These are phyloP conservation scores for Caenorhabditis remanei DNA, from an alignment of 1,140 invertebrate species.

Conservation along the genomic window DNA sequence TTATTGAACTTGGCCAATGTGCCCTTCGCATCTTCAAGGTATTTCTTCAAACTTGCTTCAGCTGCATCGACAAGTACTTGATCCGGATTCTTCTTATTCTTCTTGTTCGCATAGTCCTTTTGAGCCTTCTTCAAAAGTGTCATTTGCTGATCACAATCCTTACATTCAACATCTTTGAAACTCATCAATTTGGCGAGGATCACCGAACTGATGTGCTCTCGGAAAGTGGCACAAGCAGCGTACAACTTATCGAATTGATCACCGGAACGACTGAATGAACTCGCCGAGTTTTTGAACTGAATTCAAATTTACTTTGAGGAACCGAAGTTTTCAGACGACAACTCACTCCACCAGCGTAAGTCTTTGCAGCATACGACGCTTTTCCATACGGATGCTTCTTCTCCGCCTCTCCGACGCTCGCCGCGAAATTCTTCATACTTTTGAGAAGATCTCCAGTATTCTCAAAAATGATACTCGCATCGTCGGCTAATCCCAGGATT, in stretches of 20 bases:
- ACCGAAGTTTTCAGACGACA: not conserved
- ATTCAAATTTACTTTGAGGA: too few relatives aligned
- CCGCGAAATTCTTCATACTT: conserved; percentile 36
- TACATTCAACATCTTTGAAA: conserved; percentile 51
- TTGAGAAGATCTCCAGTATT: conserved; percentile 19
- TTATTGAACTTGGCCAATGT: conserved; percentile 38
- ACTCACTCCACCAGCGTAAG: conserved; percentile 14
- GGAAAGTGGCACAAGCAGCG: not conserved
- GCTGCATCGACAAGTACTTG: not conserved
- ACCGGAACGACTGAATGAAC: not conserved
- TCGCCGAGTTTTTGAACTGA: conserved; percentile 5
- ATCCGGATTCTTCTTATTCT: conserved; percentile 32
- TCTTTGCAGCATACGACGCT: not conserved
- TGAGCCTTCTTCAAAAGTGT: conserved; percentile 10
- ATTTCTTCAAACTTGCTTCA: conserved; percentile 41
- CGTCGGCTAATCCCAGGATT: not conserved
- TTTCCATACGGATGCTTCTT: conserved; percentile 52
- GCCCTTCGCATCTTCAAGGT: conserved; percentile 20
- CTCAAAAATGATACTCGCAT: conserved; percentile 17
- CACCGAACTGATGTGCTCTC: not conserved
- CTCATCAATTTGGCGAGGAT: conserved; percentile 32
- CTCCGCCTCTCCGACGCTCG: not conserved
- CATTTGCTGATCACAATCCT: conserved; percentile 9
- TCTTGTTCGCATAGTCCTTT: conserved; percentile 26
- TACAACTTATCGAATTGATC: conserved; percentile 11